Base-by-base conservation (phyloP, 2,888 invertebrate genomes). In the Cyclophora albipunctata region DNA sequence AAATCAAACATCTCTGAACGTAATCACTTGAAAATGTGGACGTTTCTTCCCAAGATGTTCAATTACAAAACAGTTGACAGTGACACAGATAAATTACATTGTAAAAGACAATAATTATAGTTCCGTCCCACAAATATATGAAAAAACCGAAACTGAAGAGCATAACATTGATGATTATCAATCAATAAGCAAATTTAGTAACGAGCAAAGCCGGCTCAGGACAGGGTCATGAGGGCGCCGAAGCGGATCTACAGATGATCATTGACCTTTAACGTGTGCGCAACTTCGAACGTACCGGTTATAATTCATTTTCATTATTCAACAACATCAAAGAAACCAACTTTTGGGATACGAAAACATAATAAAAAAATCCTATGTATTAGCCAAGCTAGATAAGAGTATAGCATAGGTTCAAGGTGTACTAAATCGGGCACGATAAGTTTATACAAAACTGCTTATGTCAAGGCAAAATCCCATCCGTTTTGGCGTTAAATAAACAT, bases 201-300 rank as follows among this genome's bases (percentile, higher is more conserved):
- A 69, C 64, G 59, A 64, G 63, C 71, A 71, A 73, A 78, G 78
- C 78, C 71, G 72, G 73, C 76, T 72, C 78, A 71, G 70, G 78
- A 81, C 82, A 84, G 85, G 87, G 88, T 87, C 87, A 85, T 69
- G 82, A 78, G 84, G 85, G 79, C 85, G 81, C 66, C 82, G 81
- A 88, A 78, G 84, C 88, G 88, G 87, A 87, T 88, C 87, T 87
- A 83, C 80, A 78, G 83, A 82, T 88, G 87, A 87, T 84, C 87
- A 84, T 85, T 86, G 87, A 88, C 87, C 87, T 87, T 88, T 87
- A 82, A 67, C 74, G 81, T 76, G 79, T 77, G 82, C 80, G 80
- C 81, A 82, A 77, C 78, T 71, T 66, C 69, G 66, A 67, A 53
- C 69, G 71, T 81, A 81, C 83, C 84, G 84, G 84, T 84, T 81